phyloP scores from a whole-genome alignment of 2,888 invertebrate species.

The Uloborus plumipes region DNA sequence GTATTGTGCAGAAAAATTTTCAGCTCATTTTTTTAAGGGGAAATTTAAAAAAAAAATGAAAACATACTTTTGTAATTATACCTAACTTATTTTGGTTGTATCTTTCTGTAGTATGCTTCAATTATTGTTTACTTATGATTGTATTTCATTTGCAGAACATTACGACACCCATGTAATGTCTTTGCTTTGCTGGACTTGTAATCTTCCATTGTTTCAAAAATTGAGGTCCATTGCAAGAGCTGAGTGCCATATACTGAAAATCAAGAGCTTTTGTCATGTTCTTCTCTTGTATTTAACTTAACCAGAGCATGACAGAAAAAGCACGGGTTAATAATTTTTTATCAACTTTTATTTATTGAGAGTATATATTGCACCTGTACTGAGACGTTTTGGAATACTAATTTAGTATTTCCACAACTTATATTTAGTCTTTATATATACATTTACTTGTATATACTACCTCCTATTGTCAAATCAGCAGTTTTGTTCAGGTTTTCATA shows the following conservation, averaged over 20 bases:
- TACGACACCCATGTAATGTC: conserved; percentile 52
- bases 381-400: background rate
- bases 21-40: too few relatives aligned
- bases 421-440: background rate
- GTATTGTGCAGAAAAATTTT: too few relatives aligned
- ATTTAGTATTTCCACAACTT: background rate
- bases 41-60: too few relatives aligned
- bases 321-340: conserved; percentile 29
- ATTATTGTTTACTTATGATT: too few relatives aligned
- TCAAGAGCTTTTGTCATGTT: conserved; percentile 52
- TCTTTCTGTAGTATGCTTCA: too few relatives aligned
- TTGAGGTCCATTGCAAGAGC: conserved; percentile 39
- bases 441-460: too few relatives aligned
- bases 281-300: conserved; percentile 21
- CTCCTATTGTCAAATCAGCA: too few relatives aligned
- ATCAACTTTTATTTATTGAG: conserved; percentile 19
- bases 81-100: background rate
- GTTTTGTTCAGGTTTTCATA: too few relatives aligned
- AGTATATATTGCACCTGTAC: conserved; percentile 16
- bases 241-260: conserved; percentile 53
- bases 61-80: background rate
- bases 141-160: conserved; percentile 38
- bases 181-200: conserved; percentile 37
- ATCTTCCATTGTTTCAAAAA: conserved; percentile 18
- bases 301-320: conserved; percentile 27